Evolutionary conservation across 2,113 vertebrate genomes (phyloP), one percentile per base, ranked within the genome.

Genomic region (Rhagologus leucostigma): DNA sequence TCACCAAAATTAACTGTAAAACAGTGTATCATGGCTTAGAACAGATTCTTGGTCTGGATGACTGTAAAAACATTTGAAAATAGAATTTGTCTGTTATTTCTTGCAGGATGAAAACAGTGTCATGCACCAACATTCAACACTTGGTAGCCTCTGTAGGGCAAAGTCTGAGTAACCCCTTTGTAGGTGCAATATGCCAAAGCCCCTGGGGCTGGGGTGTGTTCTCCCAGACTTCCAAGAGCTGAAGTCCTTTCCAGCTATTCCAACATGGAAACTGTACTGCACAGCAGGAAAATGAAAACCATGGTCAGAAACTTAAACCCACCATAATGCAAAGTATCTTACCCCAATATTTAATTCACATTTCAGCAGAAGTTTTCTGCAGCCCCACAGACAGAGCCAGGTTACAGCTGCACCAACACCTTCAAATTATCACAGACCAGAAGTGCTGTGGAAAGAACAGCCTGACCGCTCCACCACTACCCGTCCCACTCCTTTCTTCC

Each of bases 211-310:
- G 16, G 3, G 13, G 16, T 39, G 52, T 47, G 49, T 57, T 57
- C 39, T n/a, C 75, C 64, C 14, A 35, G 10, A 2, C 10, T 27
- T 90, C 47, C 79, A 76, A 65, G 49, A 47, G 67, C 41, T 83
- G 18, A 71, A 52, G 20, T 16, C 37, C 63, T 46, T 57, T n/a
- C 78, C 52, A 42, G 13, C 30, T 29, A 76, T 47, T 89, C 83
- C 74, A 2, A 1, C 1, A 50, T 9, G 41, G 41, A 79, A 87
- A 65, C 13, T 0, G 2, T 9, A 44, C 7, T 10, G 9, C 79
- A 55, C 3, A 76, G 26, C 57, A 76, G 46, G 7, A 27, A 73
- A 65, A 26, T 1, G 5, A 87, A 50, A 69, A 63, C 16, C 49
- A 52, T 0, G 2, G 16, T 18, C 32, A 74, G 56, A 47, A 87